Conservation (phyloP, 1,140 invertebrate species). For the Hestina assimilis region DNA sequence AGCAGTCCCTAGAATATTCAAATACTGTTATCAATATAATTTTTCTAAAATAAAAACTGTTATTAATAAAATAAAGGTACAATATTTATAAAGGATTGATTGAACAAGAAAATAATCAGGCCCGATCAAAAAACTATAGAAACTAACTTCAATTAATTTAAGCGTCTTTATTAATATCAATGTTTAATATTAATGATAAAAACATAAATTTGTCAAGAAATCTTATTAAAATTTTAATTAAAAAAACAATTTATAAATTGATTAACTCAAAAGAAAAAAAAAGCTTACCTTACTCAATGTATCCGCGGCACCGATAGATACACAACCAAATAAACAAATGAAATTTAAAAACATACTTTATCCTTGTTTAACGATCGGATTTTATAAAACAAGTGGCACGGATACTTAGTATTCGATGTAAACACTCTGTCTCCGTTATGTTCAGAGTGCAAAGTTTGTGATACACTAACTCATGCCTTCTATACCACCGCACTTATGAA, state of each 20-base stretch:
- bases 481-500: slow-evolving; percentile 54
- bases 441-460: slow-evolving; percentile 45
- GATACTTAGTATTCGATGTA: slow-evolving; percentile 17
- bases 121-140: too few species aligned
- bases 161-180: too few species aligned
- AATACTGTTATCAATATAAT: background rate
- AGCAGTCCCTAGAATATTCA: slow-evolving; percentile 26
- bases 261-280: background rate
- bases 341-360: slow-evolving; percentile 32
- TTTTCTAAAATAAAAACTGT: background rate
- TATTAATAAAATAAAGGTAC: background rate
- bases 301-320: slow-evolving; percentile 24
- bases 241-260: background rate
- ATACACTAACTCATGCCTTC: slow-evolving; percentile 67
- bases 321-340: slow-evolving; percentile 30
- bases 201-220: too few species aligned
- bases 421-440: slow-evolving; percentile 28
- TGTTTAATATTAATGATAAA: too few species aligned
- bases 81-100: too few species aligned
- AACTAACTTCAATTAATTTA: too few species aligned
- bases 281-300: slow-evolving; percentile 35
- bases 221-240: too few species aligned
- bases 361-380: background rate
- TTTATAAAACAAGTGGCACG: slow-evolving; percentile 5
- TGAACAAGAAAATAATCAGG: too few species aligned